A percentile compares a stretch with the other conserved stretches of the same genome.
Conservation (phyloP, 2,888 invertebrate species). For the Ichneumoninae sp. region DNA sequence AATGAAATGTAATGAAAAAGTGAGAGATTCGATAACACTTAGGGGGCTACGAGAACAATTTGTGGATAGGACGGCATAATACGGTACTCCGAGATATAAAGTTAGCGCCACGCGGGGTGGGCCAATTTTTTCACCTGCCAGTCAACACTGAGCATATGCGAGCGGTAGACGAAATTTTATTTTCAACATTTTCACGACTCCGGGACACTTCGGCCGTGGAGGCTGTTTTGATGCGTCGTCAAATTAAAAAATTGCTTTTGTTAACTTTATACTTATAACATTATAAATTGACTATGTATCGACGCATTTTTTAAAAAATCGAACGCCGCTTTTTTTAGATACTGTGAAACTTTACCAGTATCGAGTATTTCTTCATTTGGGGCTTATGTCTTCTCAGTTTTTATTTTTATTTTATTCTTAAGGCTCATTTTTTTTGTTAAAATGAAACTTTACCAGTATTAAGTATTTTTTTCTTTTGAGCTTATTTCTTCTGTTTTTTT, state of each 20-base stretch:
- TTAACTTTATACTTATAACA: neutral
- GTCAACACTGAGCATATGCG: neutral
- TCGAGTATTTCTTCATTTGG: neutral
- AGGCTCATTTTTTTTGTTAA: neutral
- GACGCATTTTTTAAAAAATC: neutral
- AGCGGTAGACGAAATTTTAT: neutral
- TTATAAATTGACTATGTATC: neutral
- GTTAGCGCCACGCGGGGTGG: neutral
- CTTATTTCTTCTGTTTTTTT: neutral
- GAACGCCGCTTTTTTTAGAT: neutral
- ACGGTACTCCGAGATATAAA: neutral
- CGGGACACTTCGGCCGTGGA: neutral
- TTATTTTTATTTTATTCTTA: neutral
- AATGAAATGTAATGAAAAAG: slow-evolving; percentile 2
- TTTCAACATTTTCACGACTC: neutral
- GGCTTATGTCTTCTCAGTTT: neutral
- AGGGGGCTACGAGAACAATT: slow-evolving; percentile 32
- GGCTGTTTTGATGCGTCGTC: neutral
- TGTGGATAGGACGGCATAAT: slow-evolving; percentile 18
- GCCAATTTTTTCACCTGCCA: slow-evolving; percentile 8
- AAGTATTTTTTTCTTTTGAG: neutral
- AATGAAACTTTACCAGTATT: neutral
- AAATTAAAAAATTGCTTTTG: neutral
- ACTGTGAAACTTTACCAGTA: neutral
- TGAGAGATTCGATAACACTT: slow-evolving; percentile 27